These are phyloP conservation scores for Elegia similella DNA, from an alignment of 2,888 invertebrate species.

Conservation along the genomic window DNA sequence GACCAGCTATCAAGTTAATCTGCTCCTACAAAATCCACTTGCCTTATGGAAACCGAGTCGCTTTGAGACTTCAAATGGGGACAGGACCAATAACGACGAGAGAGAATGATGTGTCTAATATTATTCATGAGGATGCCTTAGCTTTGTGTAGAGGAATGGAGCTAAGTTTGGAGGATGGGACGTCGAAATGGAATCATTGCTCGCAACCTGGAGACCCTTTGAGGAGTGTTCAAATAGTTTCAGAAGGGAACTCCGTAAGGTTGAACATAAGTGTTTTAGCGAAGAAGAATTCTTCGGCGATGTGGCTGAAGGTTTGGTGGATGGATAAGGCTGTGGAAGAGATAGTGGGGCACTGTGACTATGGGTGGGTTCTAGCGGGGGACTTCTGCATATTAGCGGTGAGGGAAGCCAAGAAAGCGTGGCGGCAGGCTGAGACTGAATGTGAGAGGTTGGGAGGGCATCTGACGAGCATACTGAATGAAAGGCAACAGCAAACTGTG, in stretches of 20 bases:
- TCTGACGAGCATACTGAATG: conserved; percentile 84
- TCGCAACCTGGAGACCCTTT: conserved; percentile 80
- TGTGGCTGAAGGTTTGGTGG: conserved; percentile 84
- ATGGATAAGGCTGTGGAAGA: conserved; percentile 83
- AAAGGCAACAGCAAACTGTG: conserved; percentile 83
- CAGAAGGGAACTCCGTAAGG: conserved; percentile 79
- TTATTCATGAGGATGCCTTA: conserved; percentile 60
- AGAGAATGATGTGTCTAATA: conserved; percentile 57
- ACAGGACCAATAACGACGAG: conserved; percentile 58
- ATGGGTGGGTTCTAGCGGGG: conserved; percentile 85
- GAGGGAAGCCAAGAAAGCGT: conserved; percentile 80
- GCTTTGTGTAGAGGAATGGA: conserved; percentile 80
- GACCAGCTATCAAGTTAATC: conserved; percentile 80
- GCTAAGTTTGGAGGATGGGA: conserved; percentile 80
- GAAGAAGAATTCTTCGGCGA: conserved; percentile 63
- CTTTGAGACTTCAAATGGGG: conserved; percentile 83
- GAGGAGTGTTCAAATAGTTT: conserved; percentile 82
- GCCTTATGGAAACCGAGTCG: conserved; percentile 86
- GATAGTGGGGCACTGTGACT: conserved; percentile 85
- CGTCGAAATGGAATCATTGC: conserved; percentile 82
- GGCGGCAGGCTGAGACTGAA: conserved; percentile 86
- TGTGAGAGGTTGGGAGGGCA: conserved; percentile 85
- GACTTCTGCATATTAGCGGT: conserved; percentile 85
- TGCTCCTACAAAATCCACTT: conserved; percentile 87
- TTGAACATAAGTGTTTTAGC: conserved; percentile 69